Evolutionary conservation across 2,888 invertebrate species (phyloP), one percentile per base, ranked within the genome.

Genomic region (Adelphocoris suturalis): DNA sequence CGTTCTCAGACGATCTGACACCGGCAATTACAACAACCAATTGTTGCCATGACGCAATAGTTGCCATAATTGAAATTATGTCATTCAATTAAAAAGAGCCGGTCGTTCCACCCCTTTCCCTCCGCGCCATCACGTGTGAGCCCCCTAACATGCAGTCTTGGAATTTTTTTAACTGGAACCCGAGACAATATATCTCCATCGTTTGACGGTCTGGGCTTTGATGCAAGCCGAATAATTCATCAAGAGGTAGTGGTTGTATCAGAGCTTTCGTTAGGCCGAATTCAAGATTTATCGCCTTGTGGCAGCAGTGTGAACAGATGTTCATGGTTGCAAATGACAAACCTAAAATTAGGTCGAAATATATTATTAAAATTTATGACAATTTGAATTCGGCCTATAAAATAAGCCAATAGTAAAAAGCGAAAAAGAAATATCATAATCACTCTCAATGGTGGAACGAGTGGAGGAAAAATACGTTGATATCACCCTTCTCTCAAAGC

Each of bases 51-150:
- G 86, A 90, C 87, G 87, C 90, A 90, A 89, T 90, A 80, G 89
- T 90, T 90, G 90, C 78, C 89, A 85, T 85, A 85, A 89, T 85
- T 89, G 89, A 89, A 87, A 89, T 90, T 90, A 90, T 89, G 85
- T 90, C 90, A 90, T 90, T 90, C 90, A 89, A 82, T 90, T 89
- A 89, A 76, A 37, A 37, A 75, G 12, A 14, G 27, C 5, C 19
- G 75, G 23, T n/a, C n/a, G 75, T 4, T 75, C 52, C 52, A 52
- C 2, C 52, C 52, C n/a, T n/a, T n/a, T n/a, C 52, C 16, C 52
- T 3, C 52, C 52, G 52, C 52, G 52, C 37, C 57, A 16, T 16
- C 57, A 14, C 52, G 16, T 57, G 57, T 57, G 57, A 57, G n/a
- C 57, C 57, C 16, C 57, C 7, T 7, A 14, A 57, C 57, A 57